Conservation (phyloP, 2,113 vertebrate genomes). For the Bubo scandiacus region DNA sequence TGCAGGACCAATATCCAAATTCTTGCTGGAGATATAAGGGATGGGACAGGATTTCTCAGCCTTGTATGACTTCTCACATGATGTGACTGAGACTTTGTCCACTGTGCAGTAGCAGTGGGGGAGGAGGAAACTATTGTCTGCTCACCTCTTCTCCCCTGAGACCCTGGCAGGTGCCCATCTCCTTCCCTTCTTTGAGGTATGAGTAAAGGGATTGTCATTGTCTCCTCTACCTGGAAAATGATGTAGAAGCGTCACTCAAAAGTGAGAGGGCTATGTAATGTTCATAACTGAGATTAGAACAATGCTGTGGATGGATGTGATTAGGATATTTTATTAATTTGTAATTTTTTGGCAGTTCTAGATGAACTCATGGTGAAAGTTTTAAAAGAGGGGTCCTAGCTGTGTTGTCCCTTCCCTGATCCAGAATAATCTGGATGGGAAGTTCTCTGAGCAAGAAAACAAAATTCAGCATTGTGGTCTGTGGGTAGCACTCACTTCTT, state of each 20-base stretch:
- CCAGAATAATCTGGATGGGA: background rate
- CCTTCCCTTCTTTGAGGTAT: background rate
- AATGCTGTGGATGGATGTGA: background rate
- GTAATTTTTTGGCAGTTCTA: background rate
- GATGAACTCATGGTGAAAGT: background rate
- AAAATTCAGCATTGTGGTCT: background rate
- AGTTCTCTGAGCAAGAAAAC: background rate
- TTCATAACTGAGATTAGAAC: background rate
- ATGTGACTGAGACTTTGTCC: background rate
- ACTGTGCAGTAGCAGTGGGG: accelerated
- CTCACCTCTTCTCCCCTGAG: background rate
- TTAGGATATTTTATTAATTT: background rate
- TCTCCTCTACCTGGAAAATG: background rate
- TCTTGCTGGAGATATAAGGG: accelerated
- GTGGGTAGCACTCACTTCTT: background rate
- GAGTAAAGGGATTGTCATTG: background rate
- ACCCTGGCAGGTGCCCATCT: accelerated
- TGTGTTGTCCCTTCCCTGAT: background rate
- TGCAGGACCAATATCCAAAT: background rate
- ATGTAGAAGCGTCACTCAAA: background rate
- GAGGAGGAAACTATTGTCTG: background rate
- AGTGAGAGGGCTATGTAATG: accelerated
- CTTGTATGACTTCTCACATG: background rate
- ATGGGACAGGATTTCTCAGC: background rate
- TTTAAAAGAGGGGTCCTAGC: accelerated